A percentile compares a stretch with the other conserved stretches of the same genome.
Conservation (phyloP, 2,113 vertebrate species). For the Empidonax traillii region DNA sequence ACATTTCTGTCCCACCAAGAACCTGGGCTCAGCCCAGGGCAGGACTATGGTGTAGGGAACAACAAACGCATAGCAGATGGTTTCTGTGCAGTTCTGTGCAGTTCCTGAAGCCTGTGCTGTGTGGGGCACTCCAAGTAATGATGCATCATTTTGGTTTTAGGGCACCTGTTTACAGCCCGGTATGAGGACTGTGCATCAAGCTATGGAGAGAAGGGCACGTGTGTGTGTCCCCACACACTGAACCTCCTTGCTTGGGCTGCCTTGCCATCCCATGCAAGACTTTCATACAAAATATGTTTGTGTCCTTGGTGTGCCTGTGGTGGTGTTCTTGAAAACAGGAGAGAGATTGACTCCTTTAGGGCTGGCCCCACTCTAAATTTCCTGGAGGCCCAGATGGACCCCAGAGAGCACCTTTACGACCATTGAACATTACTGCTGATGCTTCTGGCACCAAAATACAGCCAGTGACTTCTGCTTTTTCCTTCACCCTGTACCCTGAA, state of each 20-base stretch:
- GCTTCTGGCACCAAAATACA: neutral
- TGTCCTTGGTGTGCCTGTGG: neutral
- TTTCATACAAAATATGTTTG: neutral
- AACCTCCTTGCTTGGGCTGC: neutral
- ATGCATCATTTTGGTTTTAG: neutral
- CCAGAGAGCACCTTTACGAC: neutral
- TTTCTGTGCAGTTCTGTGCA: neutral
- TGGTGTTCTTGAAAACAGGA: neutral
- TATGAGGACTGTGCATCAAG: neutral
- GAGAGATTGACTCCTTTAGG: neutral
- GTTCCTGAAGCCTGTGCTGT: neutral
- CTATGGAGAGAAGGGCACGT: neutral
- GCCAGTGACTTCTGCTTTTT: neutral
- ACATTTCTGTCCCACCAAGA: neutral
- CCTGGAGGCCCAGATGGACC: neutral
- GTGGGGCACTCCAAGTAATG: neutral
- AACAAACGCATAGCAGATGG: neutral
- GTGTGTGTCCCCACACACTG: too few species aligned
- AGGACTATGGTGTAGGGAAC: neutral
- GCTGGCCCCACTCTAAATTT: slow-evolving; percentile 37
- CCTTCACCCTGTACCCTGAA: neutral
- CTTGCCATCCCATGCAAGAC: neutral
- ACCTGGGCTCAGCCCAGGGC: neutral
- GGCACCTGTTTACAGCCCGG: neutral
- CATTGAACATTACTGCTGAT: neutral